These are phyloP conservation scores for Gyrodactylus salaris DNA, from an alignment of 1,140 invertebrate species.

Conservation along the genomic window DNA sequence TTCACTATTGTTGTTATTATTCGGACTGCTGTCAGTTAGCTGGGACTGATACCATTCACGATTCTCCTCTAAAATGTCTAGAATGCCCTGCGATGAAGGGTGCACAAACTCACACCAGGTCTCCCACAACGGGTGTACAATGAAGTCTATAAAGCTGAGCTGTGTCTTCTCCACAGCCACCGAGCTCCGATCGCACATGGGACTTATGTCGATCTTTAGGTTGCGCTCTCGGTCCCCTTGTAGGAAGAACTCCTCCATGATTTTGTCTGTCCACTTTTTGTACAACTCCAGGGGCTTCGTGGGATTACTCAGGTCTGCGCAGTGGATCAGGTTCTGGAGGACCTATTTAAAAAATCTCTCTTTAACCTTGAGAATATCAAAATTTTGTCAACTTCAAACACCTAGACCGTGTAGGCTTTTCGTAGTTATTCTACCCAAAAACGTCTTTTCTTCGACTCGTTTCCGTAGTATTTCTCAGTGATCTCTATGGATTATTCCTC, in stretches of 20 bases:
- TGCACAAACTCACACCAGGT: slow-evolving; percentile 9
- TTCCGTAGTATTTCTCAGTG: too few species aligned
- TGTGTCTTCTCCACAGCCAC: slow-evolving; percentile 2
- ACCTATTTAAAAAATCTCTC: too few species aligned
- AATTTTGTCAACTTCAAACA: too few species aligned
- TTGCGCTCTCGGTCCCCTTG: slow-evolving; percentile 1
- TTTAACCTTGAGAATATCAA: too few species aligned
- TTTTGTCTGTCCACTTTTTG: slow-evolving; percentile 53
- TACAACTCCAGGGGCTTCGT: slow-evolving; percentile 84
- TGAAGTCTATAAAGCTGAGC: slow-evolving; percentile 9
- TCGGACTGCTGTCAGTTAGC: too few species aligned
- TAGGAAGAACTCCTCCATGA: slow-evolving; percentile 90
- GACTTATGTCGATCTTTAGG: slow-evolving; percentile 1
- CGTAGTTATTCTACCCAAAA: too few species aligned
- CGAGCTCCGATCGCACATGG: slow-evolving; percentile 4
- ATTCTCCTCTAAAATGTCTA: slow-evolving; percentile 6
- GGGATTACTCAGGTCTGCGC: slow-evolving; percentile 80
- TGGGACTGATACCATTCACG: slow-evolving; percentile 4
- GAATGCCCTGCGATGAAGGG: slow-evolving; percentile 8
- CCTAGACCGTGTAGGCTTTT: too few species aligned
- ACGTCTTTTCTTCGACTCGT: too few species aligned
- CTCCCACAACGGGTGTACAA: slow-evolving; percentile 10
- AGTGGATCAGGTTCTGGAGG: slow-evolving; percentile 80
- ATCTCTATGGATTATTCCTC: too few species aligned
- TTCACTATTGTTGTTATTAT: too few species aligned